A percentile compares a stretch with the other conserved stretches of the same genome.
Evolutionary conservation across 1,140 invertebrate genomes (phyloP).

Genomic region (Papilio xuthus): DNA sequence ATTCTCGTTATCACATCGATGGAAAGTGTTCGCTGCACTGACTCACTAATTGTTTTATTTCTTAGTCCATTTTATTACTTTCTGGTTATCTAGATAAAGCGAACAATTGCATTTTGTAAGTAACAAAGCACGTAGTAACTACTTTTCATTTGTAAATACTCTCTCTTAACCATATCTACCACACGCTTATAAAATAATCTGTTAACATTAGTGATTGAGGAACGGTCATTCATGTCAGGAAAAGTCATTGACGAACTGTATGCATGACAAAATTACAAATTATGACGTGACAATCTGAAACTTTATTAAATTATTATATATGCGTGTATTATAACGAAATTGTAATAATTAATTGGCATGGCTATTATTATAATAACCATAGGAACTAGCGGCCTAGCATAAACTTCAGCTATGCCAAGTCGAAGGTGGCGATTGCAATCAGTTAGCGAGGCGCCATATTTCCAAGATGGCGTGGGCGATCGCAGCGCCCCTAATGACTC

Average conservation of each 20-base stretch:
- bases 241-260: too few species aligned
- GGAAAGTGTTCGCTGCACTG: constrained; percentile 12
- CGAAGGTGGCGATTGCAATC: constrained; percentile 72
- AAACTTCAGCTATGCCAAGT: constrained; percentile 63
- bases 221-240: too few species aligned
- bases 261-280: neutral
- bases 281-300: neutral
- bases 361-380: constrained; percentile 21
- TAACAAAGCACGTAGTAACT: neutral
- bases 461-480: constrained; percentile 62
- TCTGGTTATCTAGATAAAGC: neutral
- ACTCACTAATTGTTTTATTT: constrained; percentile 8
- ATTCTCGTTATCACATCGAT: constrained; percentile 46
- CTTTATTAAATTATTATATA: neutral
- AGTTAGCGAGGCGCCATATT: constrained; percentile 66
- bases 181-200: neutral
- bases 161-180: neutral
- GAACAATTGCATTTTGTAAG: neutral
- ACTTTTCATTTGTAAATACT: neutral
- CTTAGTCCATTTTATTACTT: neutral
- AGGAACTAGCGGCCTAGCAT: neutral
- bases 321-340: neutral
- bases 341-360: neutral
- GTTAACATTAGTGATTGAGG: neutral
- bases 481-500: constrained; percentile 65